Evolutionary conservation across 2,797 vertebrate genomes (phyloP), one percentile per base, ranked within the genome.

Genomic region (Podarcis lilfordi): DNA sequence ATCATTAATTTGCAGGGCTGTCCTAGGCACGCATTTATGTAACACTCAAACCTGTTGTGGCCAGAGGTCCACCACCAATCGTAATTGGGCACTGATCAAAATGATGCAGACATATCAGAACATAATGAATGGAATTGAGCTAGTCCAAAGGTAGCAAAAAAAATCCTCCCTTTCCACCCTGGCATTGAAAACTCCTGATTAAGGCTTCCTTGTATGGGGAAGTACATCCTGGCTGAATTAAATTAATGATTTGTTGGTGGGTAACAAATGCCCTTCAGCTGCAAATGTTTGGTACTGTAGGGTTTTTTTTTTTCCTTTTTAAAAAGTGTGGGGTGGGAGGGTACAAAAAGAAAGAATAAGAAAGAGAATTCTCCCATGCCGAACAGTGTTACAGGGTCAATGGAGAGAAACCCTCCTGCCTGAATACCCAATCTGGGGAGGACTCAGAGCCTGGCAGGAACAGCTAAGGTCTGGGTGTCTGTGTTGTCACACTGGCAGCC

Each of bases 351-450:
- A 88, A 88, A 78, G 87, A 80, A 37, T 45, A 37, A 83, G 29
- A 86, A 90, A 90, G 89, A 81, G 84, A 94, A 93, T 93, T 93
- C 93, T 95, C 86, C 95, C 92, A 92, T 92, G 88, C 89, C 92
- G 89, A 93, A 92, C 83, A 89, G 88, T 74, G 88, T 92, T 92
- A 82, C 0, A 0, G 88, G 89, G 90, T 91, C 89, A 92, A 82
- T 59, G 92, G 91, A 91, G 86, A 89, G 85, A 80, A 91, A 85
- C 11, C 89, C 88, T 89, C 89, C 25, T 90, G 92, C 61, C 87
- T 95, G 93, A 95, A 96, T 95, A 91, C 87, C 82, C 94, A 93
- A 40, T 59, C 66, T 87, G 89, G 88, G 89, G 91, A 94, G 89
- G 40, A 81, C 43, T 0, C 0, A 74, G 81, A 91, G 80, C 81